phyloP scores from a whole-genome alignment of 2,888 invertebrate genomes.

The Catocala fraxini region DNA sequence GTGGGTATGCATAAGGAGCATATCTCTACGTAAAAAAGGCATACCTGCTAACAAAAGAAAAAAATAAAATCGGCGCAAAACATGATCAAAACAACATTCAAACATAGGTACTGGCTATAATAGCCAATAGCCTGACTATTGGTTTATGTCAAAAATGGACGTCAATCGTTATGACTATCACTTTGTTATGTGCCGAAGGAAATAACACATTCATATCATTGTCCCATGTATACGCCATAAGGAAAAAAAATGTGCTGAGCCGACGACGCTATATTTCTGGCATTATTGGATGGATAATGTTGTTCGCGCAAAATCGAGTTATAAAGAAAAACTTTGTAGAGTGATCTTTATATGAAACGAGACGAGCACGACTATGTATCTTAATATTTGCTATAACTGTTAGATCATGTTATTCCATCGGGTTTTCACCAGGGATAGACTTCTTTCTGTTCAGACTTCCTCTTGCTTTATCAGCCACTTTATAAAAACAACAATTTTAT shows the following conservation, averaged over 20 bases:
- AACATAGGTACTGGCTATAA: no score
- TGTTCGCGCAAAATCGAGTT: constrained; percentile 30
- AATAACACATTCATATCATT: constrained; percentile 38
- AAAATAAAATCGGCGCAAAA: no score
- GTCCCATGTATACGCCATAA: constrained; percentile 23
- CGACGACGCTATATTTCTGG: constrained; percentile 28
- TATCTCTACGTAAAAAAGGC: no score
- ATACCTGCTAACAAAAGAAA: no score
- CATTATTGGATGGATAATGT: constrained; percentile 40
- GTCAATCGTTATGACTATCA: constrained; percentile 15
- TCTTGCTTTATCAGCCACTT: background rate
- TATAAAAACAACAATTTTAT: no score
- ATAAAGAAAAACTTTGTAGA: constrained; percentile 21
- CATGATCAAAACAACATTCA: no score
- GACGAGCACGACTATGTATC: background rate
- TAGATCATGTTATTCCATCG: no score
- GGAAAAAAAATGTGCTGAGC: constrained; percentile 26
- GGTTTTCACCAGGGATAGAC: no score
- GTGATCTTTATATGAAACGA: constrained; percentile 15
- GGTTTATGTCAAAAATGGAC: background rate
- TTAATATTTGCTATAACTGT: no score
- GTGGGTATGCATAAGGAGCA: no score
- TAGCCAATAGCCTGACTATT: no score
- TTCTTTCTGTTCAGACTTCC: background rate
- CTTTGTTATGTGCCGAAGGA: constrained; percentile 32